Evolutionary conservation across 2,113 vertebrate genomes (phyloP).

Genomic region (Centropus unirufus): DNA sequence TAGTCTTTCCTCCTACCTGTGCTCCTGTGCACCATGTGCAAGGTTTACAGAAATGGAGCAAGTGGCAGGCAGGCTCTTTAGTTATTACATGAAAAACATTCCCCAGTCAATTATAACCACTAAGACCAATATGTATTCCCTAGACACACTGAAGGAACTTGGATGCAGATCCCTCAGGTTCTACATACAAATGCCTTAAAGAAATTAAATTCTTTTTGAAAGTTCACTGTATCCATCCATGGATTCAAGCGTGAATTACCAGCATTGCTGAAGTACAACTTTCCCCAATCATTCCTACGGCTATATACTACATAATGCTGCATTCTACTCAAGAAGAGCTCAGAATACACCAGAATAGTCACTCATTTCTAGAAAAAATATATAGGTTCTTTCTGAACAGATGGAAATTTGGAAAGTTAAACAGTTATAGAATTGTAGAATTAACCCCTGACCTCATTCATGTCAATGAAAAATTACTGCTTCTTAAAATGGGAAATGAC

Average conservation of each 20-base stretch:
- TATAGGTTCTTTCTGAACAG: background rate
- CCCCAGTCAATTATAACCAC: background rate
- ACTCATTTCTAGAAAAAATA: background rate
- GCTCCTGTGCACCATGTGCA: background rate
- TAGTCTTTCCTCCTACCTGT: background rate
- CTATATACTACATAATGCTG: background rate
- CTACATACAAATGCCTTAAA: background rate
- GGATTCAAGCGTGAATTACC: background rate
- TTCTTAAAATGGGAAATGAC: background rate
- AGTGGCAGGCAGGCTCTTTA: background rate
- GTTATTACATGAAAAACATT: background rate
- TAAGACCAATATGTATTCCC: background rate
- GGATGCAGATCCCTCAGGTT: background rate
- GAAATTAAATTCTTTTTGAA: background rate
- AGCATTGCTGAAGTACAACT: background rate
- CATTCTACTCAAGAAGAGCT: background rate
- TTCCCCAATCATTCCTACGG: background rate
- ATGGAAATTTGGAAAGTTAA: background rate
- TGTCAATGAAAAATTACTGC: background rate
- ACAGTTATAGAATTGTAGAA: background rate
- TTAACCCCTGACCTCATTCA: background rate
- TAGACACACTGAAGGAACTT: background rate
- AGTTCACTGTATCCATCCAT: background rate
- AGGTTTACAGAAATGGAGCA: background rate
- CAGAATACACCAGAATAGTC: background rate